Base-by-base conservation (phyloP, 2,113 vertebrate species). In the Tetraodon nigroviridis region DNA sequence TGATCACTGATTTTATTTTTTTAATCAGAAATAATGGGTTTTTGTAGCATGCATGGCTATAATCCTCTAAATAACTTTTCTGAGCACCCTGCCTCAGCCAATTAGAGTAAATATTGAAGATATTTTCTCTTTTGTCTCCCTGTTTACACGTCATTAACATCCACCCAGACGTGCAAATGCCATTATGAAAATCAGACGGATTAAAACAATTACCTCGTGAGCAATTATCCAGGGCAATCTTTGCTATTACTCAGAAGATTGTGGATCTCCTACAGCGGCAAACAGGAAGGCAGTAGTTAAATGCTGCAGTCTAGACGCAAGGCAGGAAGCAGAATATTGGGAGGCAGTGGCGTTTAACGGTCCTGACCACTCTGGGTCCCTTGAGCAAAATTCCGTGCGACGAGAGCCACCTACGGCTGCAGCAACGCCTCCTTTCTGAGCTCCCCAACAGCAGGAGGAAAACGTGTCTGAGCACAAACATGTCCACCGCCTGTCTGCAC, bases 221-320 rank as follows among this genome's bases (percentile, higher is more conserved):
- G n/a, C 41, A 64, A 58, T 71, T 41, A 53, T 54, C 32, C 41
- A 51, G 17, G 17, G 17, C 10, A 45, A 51, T 61, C 8, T 14
- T 12, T 21, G 17, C 18, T 32, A 16, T 51, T 44, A 61, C 18
- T 57, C n/a, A 19, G 58, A 21, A 29, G 19, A 67, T 51, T 17
- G 42, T 14, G 22, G 42, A 22, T 17, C 58, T 73, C 55, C 21
- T 29, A 29, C n/a, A 21, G 14, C 17, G 53, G 32, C 56, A 41
- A 51, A 66, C 53, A 49, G 15, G 13, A 46, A 63, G 70, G 11
- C 29, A 48, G 44, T 7, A 18, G 12, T 67, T 79, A 73, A 66
- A 65, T 54, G 64, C 61, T 47, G 18, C 68, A 55, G 80, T 81
- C 78, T 71, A 75, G 69, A 86, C 78, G 40, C 6, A 3, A 62